Conservation (phyloP, 2,888 invertebrate genomes). For the Sarcophaga caerulescens region DNA sequence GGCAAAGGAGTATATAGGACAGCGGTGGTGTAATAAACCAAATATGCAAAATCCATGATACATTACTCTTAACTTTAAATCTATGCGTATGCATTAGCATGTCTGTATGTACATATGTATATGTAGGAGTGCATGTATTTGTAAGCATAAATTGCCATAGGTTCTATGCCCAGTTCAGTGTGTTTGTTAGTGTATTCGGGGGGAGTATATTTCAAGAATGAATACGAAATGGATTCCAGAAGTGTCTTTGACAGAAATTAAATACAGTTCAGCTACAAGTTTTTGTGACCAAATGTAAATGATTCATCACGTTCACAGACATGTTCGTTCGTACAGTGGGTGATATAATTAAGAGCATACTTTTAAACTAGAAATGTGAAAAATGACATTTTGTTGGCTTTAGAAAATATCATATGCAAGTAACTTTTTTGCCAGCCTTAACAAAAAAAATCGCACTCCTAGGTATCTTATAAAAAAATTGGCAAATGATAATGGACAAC, state of each 20-base stretch:
- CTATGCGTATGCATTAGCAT: neutral
- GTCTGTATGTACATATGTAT: neutral
- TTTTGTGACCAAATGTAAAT: constrained; percentile 2
- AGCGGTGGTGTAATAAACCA: neutral
- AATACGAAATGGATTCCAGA: constrained; percentile 26
- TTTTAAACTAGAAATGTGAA: neutral
- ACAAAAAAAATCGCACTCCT: too few species aligned
- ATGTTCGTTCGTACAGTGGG: neutral
- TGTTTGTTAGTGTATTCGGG: neutral
- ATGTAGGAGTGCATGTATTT: neutral
- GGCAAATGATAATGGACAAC: too few species aligned
- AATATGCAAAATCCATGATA: constrained; percentile 45
- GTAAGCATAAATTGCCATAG: neutral
- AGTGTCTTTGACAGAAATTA: constrained; percentile 42
- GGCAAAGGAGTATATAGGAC: too few species aligned
- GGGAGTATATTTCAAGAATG: neutral
- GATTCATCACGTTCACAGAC: neutral
- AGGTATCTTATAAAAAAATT: too few species aligned
- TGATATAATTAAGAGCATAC: neutral
- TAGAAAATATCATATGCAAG: too few species aligned
- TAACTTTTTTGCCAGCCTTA: too few species aligned
- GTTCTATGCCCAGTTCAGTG: neutral
- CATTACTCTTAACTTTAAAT: constrained; percentile 28
- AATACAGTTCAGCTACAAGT: constrained; percentile 34
- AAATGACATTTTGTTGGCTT: too few species aligned